Conservation (phyloP, 2,888 invertebrate species). For the Leptinotarsa haldemani region DNA sequence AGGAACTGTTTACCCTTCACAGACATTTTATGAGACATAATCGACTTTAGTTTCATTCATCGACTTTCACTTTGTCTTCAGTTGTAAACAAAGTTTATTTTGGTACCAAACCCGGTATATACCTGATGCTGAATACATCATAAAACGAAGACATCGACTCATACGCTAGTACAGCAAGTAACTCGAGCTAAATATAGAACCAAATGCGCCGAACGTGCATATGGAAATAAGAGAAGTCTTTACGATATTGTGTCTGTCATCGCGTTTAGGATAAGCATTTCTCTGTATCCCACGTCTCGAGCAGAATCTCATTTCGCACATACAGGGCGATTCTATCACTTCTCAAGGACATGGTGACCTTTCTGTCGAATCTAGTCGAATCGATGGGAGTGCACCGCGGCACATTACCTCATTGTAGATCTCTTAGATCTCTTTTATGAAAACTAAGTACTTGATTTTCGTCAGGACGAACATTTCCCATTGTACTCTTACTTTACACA, state of each 20-base stretch:
- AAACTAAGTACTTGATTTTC: too few relatives aligned
- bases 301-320: conserved; percentile 11
- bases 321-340: neutral
- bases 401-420: too few relatives aligned
- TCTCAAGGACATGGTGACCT: neutral
- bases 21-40: neutral
- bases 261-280: conserved; percentile 24
- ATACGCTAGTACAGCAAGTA: conserved; percentile 19
- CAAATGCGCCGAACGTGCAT: conserved; percentile 35
- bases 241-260: conserved; percentile 35
- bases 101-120: conserved; percentile 6
- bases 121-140: conserved; percentile 7
- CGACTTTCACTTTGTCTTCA: neutral
- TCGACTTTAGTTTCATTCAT: neutral
- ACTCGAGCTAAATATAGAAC: conserved; percentile 42
- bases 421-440: too few relatives aligned
- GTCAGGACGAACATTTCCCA: too few relatives aligned
- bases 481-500: too few relatives aligned
- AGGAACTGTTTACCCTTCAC: neutral
- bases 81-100: neutral
- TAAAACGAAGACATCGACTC: conserved; percentile 11
- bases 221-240: conserved; percentile 35
- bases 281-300: conserved; percentile 20
- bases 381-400: neutral
- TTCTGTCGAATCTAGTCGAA: neutral